Base-by-base conservation (phyloP, 2,888 invertebrate genomes). In the Lomographa bimaculata region DNA sequence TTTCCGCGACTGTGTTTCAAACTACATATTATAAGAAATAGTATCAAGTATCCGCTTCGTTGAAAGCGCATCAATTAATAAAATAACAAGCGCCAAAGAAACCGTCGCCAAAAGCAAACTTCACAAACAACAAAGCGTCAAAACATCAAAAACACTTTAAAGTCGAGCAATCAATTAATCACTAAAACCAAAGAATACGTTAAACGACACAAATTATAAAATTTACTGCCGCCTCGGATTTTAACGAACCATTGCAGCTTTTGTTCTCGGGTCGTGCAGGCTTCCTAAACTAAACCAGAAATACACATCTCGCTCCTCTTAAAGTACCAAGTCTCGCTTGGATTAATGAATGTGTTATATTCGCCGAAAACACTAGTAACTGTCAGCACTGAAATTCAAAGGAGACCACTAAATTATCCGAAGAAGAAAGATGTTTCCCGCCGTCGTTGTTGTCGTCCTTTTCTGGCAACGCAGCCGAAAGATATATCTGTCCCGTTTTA, bases 391-490 rank as follows among this genome's bases (percentile, higher is more conserved):
- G 60, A 57, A 60, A 55, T 57, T 71, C 70, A 71, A 71, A 56
- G 69, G 70, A 52, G 50, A 46, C 34, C 64, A 62, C 57, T 79
- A 78, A 79, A 78, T 79, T 69, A 75, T 43, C 50, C 58, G 53
- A 50, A 69, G 77, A 79, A 79, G 82, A 82, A 83, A 84, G 82
- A 86, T 82, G 79, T 73, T 75, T 79, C 79, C 82, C 82, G 80
- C 78, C 72, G 63, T n/a, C 57, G 54, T 49, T 45, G 47, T 47
- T 51, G 29, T 21, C 50, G 40, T 73, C 72, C 60, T 59, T 58
- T 47, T 80, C 69, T 40, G 7, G 39, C 64, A 5, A 39, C 27
- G 7, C 5, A 9, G 16, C 20, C 32, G 12, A 42, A 23, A 34
- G 38, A 65, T 71, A 38, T 33, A 36, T 41, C 50, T 48, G 42